Base-by-base conservation (phyloP, 2,888 invertebrate genomes). In the Melanophora roralis region DNA sequence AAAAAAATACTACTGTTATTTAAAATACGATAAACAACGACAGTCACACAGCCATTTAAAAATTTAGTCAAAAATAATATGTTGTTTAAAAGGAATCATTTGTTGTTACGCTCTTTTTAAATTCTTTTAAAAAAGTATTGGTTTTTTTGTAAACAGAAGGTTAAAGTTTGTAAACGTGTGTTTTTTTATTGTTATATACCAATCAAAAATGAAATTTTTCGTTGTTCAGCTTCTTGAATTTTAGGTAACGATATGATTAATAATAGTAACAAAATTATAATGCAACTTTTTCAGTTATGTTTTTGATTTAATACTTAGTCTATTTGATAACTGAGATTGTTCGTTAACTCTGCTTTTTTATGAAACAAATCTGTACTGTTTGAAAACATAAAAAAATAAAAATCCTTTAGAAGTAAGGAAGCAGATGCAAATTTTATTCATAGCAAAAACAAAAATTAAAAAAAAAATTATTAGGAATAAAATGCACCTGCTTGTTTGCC, bases 401-500 rank as follows among this genome's bases (percentile, higher is more conserved):
- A 62, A 27, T 19, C 69, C 43, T 62, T 23, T 57, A 74, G 65
- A 47, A 64, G n/a, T n/a, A n/a, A n/a, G n/a, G n/a, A 43, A 69
- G 76, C 64, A 77, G 64, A 65, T 5, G 36, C 64, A 73, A 67
- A 55, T 62, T 45, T 62, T 59, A 75, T 55, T 71, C 72, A 76
- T 64, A 72, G 72, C 72, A 34, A 55, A 68, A 51, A 40, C 8
- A 19, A 19, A 12, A 23, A 34, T 6, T 16, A 45, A 23, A 72
- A 62, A 14, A 49, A 11, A 27, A 68, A 76, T 51, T 74, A 55
- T 19, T n/a, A n/a, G n/a, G n/a, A n/a, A n/a, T n/a, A n/a, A n/a
- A n/a, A n/a, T 80, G 75, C 79, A 80, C 79, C 79, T 79, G 79
- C 79, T 79, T 79, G 67, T 79, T 60, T 80, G 67, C 60, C 72